phyloP scores from a whole-genome alignment of 53 echinoderm and acorn worm species.

The Arbacia lixula region DNA sequence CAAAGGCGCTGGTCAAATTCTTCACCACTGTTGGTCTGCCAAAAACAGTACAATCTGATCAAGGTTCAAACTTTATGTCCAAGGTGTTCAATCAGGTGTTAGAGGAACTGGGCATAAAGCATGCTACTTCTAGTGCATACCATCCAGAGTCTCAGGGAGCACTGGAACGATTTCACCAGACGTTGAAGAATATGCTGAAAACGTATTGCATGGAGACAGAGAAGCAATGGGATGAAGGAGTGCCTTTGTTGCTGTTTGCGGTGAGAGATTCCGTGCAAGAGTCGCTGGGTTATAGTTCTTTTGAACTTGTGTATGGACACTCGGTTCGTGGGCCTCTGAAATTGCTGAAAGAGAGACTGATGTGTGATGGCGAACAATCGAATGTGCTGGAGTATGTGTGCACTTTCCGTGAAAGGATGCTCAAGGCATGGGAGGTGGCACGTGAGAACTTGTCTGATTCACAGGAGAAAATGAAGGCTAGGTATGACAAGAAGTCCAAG shows the following conservation, averaged over 20 bases:
- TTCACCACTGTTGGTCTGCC: constrained; percentile 75
- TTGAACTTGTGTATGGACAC: constrained; percentile 73
- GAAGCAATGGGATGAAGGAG: constrained; percentile 69
- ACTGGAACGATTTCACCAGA: constrained; percentile 70
- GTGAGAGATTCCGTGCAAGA: constrained; percentile 56
- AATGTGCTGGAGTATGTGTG: constrained; percentile 72
- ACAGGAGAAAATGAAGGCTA: constrained; percentile 60
- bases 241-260: constrained; percentile 70
- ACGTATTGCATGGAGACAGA: constrained; percentile 46
- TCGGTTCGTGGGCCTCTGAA: constrained; percentile 63
- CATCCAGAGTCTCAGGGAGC: constrained; percentile 75
- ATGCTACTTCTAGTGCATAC: constrained; percentile 70
- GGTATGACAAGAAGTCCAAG: constrained; percentile 43
- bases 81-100: constrained; percentile 60
- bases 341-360: constrained; percentile 56
- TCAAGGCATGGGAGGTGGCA: constrained; percentile 56
- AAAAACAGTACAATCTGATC: constrained; percentile 62
- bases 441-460: constrained; percentile 30
- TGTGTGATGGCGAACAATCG: constrained; percentile 11
- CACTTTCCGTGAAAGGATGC: constrained; percentile 49
- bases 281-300: constrained; percentile 67
- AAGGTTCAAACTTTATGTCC: constrained; percentile 66
- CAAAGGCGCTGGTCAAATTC: constrained; percentile 61
- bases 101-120: constrained; percentile 42
- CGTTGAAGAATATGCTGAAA: constrained; percentile 70